These are phyloP conservation scores for Dasyornis broadbenti DNA, from an alignment of 2,113 vertebrate species.

Conservation along the genomic window DNA sequence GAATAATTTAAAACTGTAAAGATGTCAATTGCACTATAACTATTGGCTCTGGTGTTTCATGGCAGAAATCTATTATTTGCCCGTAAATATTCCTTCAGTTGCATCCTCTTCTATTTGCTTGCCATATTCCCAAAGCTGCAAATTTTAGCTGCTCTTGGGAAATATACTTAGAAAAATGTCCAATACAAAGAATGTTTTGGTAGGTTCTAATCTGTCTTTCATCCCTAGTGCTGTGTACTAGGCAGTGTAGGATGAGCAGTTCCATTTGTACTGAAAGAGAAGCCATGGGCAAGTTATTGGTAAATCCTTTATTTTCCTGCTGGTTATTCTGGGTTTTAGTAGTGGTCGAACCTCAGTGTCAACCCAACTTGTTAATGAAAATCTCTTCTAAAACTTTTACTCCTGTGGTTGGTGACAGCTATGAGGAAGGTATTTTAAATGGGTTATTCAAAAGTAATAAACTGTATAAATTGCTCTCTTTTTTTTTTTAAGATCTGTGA, in stretches of 20 bases:
- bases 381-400: not conserved
- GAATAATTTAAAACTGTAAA: not conserved
- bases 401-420: not conserved
- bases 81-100: not conserved
- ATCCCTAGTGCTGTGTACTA: not conserved
- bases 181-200: not conserved
- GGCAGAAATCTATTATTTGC: not conserved
- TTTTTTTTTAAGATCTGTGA: not conserved
- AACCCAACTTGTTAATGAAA: not conserved
- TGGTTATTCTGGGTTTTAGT: not conserved
- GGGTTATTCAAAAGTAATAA: not conserved
- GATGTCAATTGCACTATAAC: not conserved
- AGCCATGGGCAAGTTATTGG: not conserved
- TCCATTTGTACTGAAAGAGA: not conserved
- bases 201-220: not conserved
- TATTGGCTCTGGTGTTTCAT: not conserved
- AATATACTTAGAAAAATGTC: not conserved
- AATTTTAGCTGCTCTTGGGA: not conserved
- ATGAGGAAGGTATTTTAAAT: not conserved
- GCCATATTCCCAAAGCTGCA: not conserved
- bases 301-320: not conserved
- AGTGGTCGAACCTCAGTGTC: not conserved
- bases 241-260: not conserved
- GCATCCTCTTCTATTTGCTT: not conserved
- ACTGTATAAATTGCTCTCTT: not conserved